These are phyloP conservation scores for Syngnathoides biaculeatus DNA, from an alignment of 2,113 vertebrate genomes.

Conservation along the genomic window DNA sequence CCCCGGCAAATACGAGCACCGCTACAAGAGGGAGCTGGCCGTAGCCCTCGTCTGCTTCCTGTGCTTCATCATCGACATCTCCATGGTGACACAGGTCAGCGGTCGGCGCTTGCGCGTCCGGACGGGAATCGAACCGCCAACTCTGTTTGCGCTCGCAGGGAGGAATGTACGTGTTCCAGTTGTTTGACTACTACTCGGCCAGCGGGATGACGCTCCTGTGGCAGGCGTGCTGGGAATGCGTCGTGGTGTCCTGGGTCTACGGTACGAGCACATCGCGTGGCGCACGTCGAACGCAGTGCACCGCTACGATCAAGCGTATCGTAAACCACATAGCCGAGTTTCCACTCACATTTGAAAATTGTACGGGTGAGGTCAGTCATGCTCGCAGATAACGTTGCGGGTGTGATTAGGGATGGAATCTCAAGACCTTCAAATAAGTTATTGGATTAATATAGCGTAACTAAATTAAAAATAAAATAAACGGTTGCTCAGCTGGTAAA, in stretches of 20 bases:
- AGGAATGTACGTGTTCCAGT: constrained; percentile 82
- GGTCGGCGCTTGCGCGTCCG: background rate
- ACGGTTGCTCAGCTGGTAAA: too few species aligned
- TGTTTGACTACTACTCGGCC: constrained; percentile 83
- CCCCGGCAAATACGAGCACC: constrained; percentile 66
- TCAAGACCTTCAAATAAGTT: too few species aligned
- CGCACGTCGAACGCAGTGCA: too few species aligned
- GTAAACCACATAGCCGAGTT: too few species aligned
- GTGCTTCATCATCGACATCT: constrained; percentile 80
- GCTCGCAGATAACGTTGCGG: too few species aligned
- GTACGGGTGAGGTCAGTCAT: too few species aligned
- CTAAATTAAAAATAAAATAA: too few species aligned
- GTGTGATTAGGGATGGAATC: too few species aligned
- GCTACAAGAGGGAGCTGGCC: constrained; percentile 71
- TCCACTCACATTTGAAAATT: too few species aligned
- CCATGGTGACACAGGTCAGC: constrained; percentile 81
- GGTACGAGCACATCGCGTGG: constrained; percentile 55
- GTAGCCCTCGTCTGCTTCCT: constrained; percentile 73
- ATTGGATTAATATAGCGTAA: too few species aligned
- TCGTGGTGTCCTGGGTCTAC: constrained; percentile 81
- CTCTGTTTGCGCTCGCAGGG: constrained; percentile 57
- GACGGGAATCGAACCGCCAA: background rate
- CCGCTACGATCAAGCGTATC: too few species aligned
- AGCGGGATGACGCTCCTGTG: constrained; percentile 82
- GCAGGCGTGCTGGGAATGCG: constrained; percentile 82